Conservation (phyloP, 2,797 vertebrate genomes). For the Notamacropus eugenii region DNA sequence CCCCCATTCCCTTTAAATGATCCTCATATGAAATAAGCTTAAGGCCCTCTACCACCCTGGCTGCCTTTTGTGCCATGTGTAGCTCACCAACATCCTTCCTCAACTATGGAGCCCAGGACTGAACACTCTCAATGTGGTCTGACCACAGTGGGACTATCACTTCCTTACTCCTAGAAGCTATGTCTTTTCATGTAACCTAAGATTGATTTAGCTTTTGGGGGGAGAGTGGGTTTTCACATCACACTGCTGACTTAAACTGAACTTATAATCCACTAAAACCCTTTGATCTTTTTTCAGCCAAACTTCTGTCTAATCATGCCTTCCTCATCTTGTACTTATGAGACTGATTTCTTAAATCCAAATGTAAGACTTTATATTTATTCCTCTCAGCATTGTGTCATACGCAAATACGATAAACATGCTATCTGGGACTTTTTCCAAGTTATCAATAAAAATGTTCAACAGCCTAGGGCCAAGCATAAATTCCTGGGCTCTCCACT, state of each 20-base stretch:
- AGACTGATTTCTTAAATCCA: neutral
- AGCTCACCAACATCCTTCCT: neutral
- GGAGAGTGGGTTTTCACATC: neutral
- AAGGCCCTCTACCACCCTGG: neutral
- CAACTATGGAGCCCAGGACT: neutral
- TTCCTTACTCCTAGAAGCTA: neutral
- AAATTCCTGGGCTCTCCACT: neutral
- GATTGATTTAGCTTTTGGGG: neutral
- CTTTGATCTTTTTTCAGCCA: neutral
- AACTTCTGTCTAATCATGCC: neutral
- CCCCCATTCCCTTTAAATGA: neutral
- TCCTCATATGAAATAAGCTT: neutral
- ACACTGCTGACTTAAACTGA: neutral
- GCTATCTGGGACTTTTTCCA: neutral
- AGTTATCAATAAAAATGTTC: neutral
- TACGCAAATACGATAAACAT: neutral
- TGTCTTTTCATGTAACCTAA: neutral
- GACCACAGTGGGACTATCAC: neutral
- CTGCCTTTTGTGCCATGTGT: neutral
- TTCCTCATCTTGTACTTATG: neutral
- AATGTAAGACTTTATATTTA: neutral
- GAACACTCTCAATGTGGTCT: neutral
- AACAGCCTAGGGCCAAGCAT: neutral
- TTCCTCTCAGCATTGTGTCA: neutral
- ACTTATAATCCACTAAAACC: neutral